Evolutionary conservation across 1,140 invertebrate genomes (phyloP).

Genomic region (Drosophila tani): DNA sequence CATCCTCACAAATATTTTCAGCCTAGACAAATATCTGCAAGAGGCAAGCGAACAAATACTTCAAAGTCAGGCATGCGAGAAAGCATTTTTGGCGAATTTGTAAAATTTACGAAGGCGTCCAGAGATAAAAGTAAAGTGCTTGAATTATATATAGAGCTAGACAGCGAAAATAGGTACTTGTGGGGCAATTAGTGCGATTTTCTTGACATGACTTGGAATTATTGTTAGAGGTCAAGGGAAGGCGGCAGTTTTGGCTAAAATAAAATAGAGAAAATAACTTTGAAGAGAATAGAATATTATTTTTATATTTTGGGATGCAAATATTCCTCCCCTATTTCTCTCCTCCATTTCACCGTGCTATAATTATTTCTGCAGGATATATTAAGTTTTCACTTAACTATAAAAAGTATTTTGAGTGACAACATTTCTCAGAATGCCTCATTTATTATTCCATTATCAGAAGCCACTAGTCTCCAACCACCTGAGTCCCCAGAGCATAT

Average conservation of each 20-base stretch:
- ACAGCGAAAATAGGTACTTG: constrained; percentile 12
- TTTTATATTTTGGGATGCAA: too few relatives aligned
- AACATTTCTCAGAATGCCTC: neutral
- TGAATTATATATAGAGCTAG: constrained; percentile 11
- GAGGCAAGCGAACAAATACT: constrained; percentile 30
- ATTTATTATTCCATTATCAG: constrained; percentile 15
- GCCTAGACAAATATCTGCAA: constrained; percentile 55
- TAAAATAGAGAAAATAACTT: too few relatives aligned
- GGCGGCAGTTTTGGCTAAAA: too few relatives aligned
- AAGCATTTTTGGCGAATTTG: constrained; percentile 29
- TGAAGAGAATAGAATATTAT: too few relatives aligned
- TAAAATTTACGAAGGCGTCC: constrained; percentile 29
- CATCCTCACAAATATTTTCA: constrained; percentile 51
- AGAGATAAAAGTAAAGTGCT: constrained; percentile 11
- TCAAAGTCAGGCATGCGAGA: constrained; percentile 37
- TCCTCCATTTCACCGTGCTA: too few relatives aligned
- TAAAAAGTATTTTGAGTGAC: neutral
- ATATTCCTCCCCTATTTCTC: too few relatives aligned
- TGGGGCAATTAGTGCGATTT: constrained; percentile 5
- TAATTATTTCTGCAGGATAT: neutral
- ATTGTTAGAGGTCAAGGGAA: constrained; percentile 9
- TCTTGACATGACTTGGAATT: neutral
- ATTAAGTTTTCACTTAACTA: neutral
- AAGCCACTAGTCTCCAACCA: neutral
- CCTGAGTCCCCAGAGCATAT: neutral